A percentile compares a stretch with the other conserved stretches of the same genome.
These are phyloP conservation scores for Podarcis muralis DNA, from an alignment of 2,113 vertebrate species.

Conservation along the genomic window DNA sequence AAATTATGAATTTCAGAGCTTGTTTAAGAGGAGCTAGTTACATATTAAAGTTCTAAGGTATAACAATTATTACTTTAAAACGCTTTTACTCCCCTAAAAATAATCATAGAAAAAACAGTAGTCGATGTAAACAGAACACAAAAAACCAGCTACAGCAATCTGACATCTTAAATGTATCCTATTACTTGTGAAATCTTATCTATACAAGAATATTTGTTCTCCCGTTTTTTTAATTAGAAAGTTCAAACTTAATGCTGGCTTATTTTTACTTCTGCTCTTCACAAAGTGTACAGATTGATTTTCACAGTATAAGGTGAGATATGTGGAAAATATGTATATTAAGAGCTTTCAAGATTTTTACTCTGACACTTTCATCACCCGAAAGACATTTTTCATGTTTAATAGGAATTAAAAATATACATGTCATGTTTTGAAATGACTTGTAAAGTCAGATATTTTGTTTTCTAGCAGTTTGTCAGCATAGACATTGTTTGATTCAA, in stretches of 20 bases:
- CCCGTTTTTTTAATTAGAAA: constrained; percentile 33
- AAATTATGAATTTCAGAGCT: constrained; percentile 43
- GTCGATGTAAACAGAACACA: constrained; percentile 26
- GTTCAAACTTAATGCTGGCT: not conserved
- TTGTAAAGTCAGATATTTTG: constrained; percentile 18
- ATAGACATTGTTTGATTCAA: constrained; percentile 51
- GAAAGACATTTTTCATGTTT: constrained; percentile 29
- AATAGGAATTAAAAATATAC: constrained; percentile 22
- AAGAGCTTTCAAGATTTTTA: constrained; percentile 44
- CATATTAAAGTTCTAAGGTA: constrained; percentile 34
- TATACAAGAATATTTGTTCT: constrained; percentile 5
- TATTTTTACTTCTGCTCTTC: constrained; percentile 1
- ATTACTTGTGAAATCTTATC: constrained; percentile 38
- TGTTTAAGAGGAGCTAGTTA: constrained; percentile 19
- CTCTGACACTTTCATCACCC: constrained; percentile 61
- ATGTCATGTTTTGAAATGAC: constrained; percentile 49
- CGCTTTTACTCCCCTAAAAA: constrained; percentile 8
- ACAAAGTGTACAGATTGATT: constrained; percentile 32
- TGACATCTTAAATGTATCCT: constrained; percentile 36
- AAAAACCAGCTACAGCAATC: not conserved
- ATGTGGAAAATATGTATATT: constrained; percentile 41
- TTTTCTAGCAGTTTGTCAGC: constrained; percentile 63
- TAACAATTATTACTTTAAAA: constrained; percentile 4
- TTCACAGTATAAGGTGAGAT: constrained; percentile 45
- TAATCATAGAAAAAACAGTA: constrained; percentile 21